Conservation (phyloP, 2,113 vertebrate species). For the Passer domesticus region DNA sequence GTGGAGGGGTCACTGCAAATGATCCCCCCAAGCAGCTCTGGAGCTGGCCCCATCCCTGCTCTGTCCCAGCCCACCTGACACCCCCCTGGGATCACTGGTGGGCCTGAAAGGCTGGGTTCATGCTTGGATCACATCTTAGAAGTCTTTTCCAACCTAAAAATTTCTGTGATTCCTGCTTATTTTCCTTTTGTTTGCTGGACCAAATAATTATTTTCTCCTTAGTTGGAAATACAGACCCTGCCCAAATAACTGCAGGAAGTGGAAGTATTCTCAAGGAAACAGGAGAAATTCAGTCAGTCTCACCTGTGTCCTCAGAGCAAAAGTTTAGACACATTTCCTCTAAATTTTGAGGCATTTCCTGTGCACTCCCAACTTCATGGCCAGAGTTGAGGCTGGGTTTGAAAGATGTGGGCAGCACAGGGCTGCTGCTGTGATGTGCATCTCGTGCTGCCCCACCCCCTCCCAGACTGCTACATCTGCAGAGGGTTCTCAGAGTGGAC, state of each 20-base stretch:
- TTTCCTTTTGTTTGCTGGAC: background rate
- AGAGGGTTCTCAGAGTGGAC: background rate
- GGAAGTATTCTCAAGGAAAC: background rate
- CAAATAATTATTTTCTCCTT: background rate
- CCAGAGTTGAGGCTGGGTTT: background rate
- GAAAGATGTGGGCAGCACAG: background rate
- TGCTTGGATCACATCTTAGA: background rate
- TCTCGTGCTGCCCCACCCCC: background rate
- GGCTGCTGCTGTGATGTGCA: background rate
- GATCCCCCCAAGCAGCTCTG: background rate
- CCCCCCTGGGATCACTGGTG: background rate
- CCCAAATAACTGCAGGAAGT: background rate
- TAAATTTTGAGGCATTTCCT: background rate
- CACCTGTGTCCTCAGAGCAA: background rate
- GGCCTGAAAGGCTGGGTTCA: background rate
- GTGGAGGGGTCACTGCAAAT: background rate
- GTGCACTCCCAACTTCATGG: background rate
- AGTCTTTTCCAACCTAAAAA: background rate
- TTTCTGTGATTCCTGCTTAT: background rate
- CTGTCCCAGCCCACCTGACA: background rate
- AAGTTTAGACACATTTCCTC: background rate
- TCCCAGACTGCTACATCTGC: background rate
- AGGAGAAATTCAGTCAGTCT: rapidly evolving
- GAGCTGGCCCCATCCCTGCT: background rate
- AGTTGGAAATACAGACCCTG: background rate